These are phyloP conservation scores for Mesopsocus fuscifrons DNA, from an alignment of 2,888 invertebrate species.

Conservation along the genomic window DNA sequence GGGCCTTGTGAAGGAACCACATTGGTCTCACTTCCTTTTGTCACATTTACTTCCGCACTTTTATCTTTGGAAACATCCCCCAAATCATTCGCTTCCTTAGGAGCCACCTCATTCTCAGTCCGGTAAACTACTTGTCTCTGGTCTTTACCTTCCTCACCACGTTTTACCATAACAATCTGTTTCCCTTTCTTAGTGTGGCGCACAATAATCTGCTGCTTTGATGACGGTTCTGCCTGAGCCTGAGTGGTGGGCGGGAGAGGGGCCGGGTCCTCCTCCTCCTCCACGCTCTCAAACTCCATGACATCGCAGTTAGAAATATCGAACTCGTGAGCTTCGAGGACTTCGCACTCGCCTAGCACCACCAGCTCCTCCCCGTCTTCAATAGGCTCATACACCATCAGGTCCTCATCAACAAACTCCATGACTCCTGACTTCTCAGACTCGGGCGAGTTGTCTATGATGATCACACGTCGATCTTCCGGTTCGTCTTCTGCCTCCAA, in stretches of 20 bases:
- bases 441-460: slow-evolving; percentile 2
- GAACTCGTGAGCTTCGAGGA: slow-evolving; percentile 3
- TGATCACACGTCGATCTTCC: not conserved
- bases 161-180: slow-evolving; percentile 7
- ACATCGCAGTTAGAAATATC: slow-evolving; percentile 5
- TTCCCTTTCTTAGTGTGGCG: slow-evolving; percentile 8
- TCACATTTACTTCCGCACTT: not conserved
- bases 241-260: not conserved
- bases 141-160: slow-evolving; percentile 3
- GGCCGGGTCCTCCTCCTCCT: slow-evolving; percentile 3
- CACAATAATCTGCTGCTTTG: slow-evolving; percentile 8
- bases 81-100: not conserved
- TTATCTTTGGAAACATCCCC: slow-evolving; percentile 1
- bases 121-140: slow-evolving; percentile 2
- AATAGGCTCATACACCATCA: slow-evolving; percentile 8
- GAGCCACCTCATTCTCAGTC: too few relatives aligned
- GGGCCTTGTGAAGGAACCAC: too few relatives aligned
- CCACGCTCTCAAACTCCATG: slow-evolving; percentile 6
- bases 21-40: not conserved
- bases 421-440: slow-evolving; percentile 1
- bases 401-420: not conserved
- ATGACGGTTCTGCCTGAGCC: not conserved
- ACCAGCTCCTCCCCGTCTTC: slow-evolving; percentile 4
- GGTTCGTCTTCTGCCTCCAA: slow-evolving; percentile 3
- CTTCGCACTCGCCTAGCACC: slow-evolving; percentile 6